These are phyloP conservation scores for Salvelinus namaycush DNA, from an alignment of 2,113 vertebrate genomes.

Conservation along the genomic window DNA sequence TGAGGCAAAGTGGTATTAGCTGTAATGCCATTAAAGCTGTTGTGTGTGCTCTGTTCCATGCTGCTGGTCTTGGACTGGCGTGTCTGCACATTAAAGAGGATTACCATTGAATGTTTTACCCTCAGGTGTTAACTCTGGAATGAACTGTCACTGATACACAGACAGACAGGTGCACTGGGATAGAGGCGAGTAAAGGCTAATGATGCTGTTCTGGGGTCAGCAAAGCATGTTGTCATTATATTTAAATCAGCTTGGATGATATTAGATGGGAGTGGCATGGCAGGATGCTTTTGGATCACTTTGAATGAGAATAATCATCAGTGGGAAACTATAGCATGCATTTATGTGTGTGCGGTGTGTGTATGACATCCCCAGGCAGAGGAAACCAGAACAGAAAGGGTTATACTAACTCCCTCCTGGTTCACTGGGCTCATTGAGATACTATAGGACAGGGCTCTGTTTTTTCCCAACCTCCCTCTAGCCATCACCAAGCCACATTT, in stretches of 20 bases:
- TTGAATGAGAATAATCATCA: background rate
- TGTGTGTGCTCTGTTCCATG: background rate
- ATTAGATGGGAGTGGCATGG: background rate
- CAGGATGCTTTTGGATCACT: constrained; percentile 1
- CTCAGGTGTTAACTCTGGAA: constrained; percentile 56
- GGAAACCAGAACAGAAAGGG: constrained; percentile 40
- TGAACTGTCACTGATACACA: constrained; percentile 61
- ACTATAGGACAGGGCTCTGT: constrained; percentile 6
- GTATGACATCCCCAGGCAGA: constrained; percentile 30
- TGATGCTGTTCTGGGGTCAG: background rate
- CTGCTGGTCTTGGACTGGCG: constrained; percentile 45
- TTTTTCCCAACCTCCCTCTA: constrained; percentile 41
- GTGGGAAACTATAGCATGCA: background rate
- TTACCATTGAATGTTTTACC: constrained; percentile 63
- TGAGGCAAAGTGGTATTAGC: background rate
- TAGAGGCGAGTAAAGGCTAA: background rate
- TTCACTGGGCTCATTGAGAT: constrained; percentile 52
- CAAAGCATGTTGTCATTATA: background rate
- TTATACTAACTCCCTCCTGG: constrained; percentile 49
- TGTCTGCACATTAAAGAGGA: constrained; percentile 64
- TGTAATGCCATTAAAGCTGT: background rate
- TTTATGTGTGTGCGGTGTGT: background rate
- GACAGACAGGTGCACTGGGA: constrained; percentile 48
- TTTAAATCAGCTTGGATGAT: background rate
- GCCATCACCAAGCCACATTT: constrained; percentile 42